Percentiles rank a stretch among this genome's conserved stretches.
phyloP scores from a whole-genome alignment of 2,888 invertebrate species.

The Zele albiditarsus region DNA sequence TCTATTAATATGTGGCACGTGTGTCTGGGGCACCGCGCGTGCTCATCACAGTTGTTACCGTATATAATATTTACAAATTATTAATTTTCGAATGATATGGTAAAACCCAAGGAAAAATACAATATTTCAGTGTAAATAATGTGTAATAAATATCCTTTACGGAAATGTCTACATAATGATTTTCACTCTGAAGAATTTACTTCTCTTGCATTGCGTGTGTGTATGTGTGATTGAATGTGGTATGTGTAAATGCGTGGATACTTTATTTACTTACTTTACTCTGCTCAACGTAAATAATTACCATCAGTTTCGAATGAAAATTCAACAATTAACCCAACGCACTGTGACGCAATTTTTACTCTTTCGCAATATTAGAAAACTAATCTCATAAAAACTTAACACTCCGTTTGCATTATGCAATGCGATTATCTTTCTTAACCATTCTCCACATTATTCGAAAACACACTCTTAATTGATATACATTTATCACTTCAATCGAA shows the following conservation, averaged over 20 bases:
- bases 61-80: conserved; percentile 14
- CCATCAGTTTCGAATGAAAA: neutral
- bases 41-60: neutral
- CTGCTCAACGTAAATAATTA: neutral
- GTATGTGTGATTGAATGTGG: neutral
- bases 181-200: neutral
- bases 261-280: neutral
- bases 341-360: neutral
- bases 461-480: neutral
- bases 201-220: neutral
- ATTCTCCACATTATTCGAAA: neutral
- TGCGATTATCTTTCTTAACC: neutral
- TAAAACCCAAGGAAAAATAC: neutral
- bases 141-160: neutral
- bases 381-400: conserved; percentile 28
- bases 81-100: neutral
- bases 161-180: neutral
- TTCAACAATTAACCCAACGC: neutral
- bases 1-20: neutral
- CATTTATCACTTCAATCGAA: neutral
- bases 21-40: neutral
- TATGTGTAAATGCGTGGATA: neutral
- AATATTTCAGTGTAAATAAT: conserved; percentile 1
- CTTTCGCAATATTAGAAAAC: conserved; percentile 10
- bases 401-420: neutral